A percentile compares a stretch with the other conserved stretches of the same genome.
These are phyloP conservation scores for Pseudanteris insignis DNA, from an alignment of 2,888 invertebrate genomes.

Conservation along the genomic window DNA sequence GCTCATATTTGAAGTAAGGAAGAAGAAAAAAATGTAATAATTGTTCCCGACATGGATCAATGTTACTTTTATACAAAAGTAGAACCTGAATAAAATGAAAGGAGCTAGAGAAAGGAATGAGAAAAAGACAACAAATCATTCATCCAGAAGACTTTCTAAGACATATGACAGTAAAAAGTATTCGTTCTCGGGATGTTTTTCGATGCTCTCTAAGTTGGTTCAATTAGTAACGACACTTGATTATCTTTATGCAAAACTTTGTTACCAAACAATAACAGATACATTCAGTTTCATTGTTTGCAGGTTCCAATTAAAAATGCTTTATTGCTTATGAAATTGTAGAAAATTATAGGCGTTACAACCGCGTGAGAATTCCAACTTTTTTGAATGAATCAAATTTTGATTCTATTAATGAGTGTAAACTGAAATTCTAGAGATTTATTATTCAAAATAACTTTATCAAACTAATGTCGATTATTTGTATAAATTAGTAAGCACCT, in stretches of 20 bases:
- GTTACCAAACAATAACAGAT: no score
- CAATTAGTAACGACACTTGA: constrained; percentile 10
- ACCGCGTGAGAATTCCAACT: no score
- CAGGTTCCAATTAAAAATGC: no score
- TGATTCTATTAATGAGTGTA: no score
- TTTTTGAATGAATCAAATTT: no score
- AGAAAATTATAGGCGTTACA: no score
- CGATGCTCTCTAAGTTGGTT: constrained; percentile 13
- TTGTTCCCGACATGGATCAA: constrained; percentile 22
- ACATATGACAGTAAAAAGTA: constrained; percentile 7
- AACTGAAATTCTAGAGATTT: no score
- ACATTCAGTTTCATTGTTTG: no score
- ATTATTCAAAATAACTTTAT: no score
- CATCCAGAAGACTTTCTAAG: constrained; percentile 14
- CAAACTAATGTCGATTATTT: no score
- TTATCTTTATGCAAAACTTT: constrained; percentile 19
- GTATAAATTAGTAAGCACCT: no score
- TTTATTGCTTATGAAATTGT: no score
- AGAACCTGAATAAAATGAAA: constrained; percentile 20
- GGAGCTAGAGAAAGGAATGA: constrained; percentile 26
- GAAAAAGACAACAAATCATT: constrained; percentile 3
- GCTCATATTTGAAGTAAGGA: constrained; percentile 1
- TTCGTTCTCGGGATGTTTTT: neutral
- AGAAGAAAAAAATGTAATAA: constrained; percentile 13
- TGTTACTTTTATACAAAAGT: constrained; percentile 26